Evolutionary conservation across 2,797 vertebrate species (phyloP), one percentile per base, ranked within the genome.

Genomic region (Hyperoplus immaculatus): DNA sequence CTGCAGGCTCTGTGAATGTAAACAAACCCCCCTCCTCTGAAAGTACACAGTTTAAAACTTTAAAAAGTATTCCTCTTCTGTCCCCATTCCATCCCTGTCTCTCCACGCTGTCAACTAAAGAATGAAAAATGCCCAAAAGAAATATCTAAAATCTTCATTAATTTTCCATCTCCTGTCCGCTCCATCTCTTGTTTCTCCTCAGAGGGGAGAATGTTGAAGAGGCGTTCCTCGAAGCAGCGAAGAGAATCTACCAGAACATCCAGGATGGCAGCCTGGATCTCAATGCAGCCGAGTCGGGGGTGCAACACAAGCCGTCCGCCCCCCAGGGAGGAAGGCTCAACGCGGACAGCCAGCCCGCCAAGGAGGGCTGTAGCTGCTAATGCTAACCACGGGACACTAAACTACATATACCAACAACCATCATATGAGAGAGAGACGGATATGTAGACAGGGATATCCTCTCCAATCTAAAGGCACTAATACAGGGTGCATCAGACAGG

Each of bases 181-280:
- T 13, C 8, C 21, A 21, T 21, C 21, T 21, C 21, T 21, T 58
- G 7, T 14, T 51, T 39, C 9, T 63, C 50, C 58, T 15, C 92
- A 99, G 98, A 57, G 98, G 98, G 6, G 98, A 99, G 93, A 99
- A 99, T 0, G 98, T 99, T 60, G 98, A 99, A 90, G 98, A 99
- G 18, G 98, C 98, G 0, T 99, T 99, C 90, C 94, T 99, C 87
- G 98, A 99, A 93, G 97, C 98, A 7, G 98, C 98, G 29, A 99
- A 99, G 96, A 97, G 98, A 80, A 99, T 99, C 92, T 99, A 99
- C 93, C 98, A 99, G 95, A 99, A 99, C 87, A 99, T 99, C 92
- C 98, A 99, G 88, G 98, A 99, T 0, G 98, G 98, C 56, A 99
- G 98, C 89, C 94, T 99, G 94, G 98, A 99, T 90, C 96, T 99